These are phyloP conservation scores for Cataglyphis rosenhaueri DNA, from an alignment of 2,888 invertebrate genomes.

Conservation along the genomic window DNA sequence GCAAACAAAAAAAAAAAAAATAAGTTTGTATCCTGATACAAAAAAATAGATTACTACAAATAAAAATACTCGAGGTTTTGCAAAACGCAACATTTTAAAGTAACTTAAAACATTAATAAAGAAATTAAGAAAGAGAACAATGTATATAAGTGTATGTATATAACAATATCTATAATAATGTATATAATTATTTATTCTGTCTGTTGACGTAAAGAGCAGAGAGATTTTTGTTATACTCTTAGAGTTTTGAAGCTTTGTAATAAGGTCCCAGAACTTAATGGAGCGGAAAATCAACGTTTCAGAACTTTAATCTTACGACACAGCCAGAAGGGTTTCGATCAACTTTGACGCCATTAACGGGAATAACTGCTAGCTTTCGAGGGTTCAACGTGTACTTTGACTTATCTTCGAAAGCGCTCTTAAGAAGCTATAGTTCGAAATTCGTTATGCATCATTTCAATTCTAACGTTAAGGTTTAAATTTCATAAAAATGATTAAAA, in stretches of 20 bases:
- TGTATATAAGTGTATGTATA: conserved; percentile 7
- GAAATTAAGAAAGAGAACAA: background rate
- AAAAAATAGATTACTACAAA: background rate
- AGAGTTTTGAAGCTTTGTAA: conserved; percentile 20
- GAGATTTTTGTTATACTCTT: conserved; percentile 11
- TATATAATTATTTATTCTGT: conserved; percentile 24
- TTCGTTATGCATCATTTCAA: background rate
- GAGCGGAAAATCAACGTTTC: conserved; percentile 24
- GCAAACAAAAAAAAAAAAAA: background rate
- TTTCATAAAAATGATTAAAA: background rate
- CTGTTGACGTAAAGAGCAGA: conserved; percentile 1
- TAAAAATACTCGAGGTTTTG: background rate
- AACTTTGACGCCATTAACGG: conserved; percentile 38
- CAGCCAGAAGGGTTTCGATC: conserved; percentile 12
- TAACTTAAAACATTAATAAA: conserved; percentile 12
- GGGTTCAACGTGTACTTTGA: conserved; percentile 18
- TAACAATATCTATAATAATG: background rate
- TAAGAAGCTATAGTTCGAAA: conserved; percentile 14
- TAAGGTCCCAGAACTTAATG: conserved; percentile 11
- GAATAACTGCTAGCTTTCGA: conserved; percentile 30
- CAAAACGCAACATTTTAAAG: background rate
- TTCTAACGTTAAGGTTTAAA: conserved; percentile 7
- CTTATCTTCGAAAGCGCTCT: background rate
- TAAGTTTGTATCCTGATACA: background rate
- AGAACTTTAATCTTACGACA: conserved; percentile 29